Evolutionary conservation across 1,140 invertebrate species (phyloP), one percentile per base, ranked within the genome.

Genomic region (Theocolax elegans): DNA sequence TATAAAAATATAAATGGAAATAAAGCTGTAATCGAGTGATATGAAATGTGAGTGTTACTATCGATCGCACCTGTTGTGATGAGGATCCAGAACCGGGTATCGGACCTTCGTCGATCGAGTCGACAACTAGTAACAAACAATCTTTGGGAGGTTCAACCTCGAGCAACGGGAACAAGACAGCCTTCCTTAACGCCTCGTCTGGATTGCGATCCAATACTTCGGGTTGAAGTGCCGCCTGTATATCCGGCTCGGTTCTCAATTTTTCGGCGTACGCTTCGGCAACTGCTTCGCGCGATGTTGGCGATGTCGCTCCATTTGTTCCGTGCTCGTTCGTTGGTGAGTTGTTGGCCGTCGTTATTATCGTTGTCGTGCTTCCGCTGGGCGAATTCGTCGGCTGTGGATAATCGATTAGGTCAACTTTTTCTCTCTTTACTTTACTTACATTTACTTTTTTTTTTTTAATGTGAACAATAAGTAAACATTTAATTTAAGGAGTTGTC

Each of bases 161-260:
- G n/a, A 94, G 82, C 12, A 97, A 80, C 0, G 94, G 95, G 79
- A 97, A 93, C 0, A 98, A 85, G 1, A 98, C 87, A 0, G 94
- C 93, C 78, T 94, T 92, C 72, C 95, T 95, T 74, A 98, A 92
- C 42, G 94, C 94, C 76, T 96, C 94, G 76, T 98, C 96, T 0
- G 95, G 95, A 83, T 94, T 93, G 71, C 90, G 89, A 73, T 93
- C 91, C 31, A 94, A 86, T 67, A 92, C 91, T 58, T 93, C 91
- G 0, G 91, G 90, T 35, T 91, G 84, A 23, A 93, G 75, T 0
- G 90, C 90, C 38, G 90, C 90, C 54, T 93, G 90, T 46, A 93
- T 92, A 73, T 95, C 93, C 0, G 91, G 89, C 75, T 94, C 93
- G 0, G 89, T 88, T 13, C 91, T 85, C 21, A 95, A 77, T 77